Evolutionary conservation across 2,113 vertebrate species (phyloP), one percentile per base, ranked within the genome.

Genomic region (Recurvirostra avosetta): DNA sequence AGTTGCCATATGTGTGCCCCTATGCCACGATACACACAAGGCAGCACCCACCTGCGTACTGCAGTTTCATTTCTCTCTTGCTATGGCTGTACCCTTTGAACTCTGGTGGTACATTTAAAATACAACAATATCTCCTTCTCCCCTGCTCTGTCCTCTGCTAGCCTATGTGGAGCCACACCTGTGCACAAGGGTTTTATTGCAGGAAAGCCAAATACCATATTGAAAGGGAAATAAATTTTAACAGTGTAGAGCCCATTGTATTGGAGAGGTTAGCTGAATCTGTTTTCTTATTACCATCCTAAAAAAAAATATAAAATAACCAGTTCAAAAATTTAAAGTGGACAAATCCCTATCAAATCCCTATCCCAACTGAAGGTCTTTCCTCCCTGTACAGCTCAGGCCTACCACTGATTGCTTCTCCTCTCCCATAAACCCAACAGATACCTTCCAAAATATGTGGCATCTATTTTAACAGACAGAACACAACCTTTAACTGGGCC

Each of bases 371-470:
- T 22, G 23, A 27, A 83, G 38, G 13, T 56, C 41, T 67, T 63
- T 59, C 58, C 43, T 36, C 40, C 38, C 22, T 30, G n/a, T 18
- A 36, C 62, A 61, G 62, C 62, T 72, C 78, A 67, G 56, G 19
- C 25, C 41, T 63, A 15, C 29, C 71, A 50, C 40, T 75, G 62
- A 16, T 25, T n/a, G 36, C 34, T 83, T 29, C 59, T 40, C 34
- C 53, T 83, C 63, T 80, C 34, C 82, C 59, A 66, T 8, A 49
- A 65, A 56, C 14, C 0, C 0, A 66, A 50, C 4, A 40, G 25
- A 0, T 22, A 29, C 15, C 29, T 72, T 55, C 50, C 43, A 20
- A 61, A n/a, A 36, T 5, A 7, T 0, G 1, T 5, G 32, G 8
- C 18, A 9, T 30, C 26, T 45, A 27, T 47, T 47, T 9, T 27